Conservation (phyloP, 2,113 vertebrate species). For the Bos indicus region DNA sequence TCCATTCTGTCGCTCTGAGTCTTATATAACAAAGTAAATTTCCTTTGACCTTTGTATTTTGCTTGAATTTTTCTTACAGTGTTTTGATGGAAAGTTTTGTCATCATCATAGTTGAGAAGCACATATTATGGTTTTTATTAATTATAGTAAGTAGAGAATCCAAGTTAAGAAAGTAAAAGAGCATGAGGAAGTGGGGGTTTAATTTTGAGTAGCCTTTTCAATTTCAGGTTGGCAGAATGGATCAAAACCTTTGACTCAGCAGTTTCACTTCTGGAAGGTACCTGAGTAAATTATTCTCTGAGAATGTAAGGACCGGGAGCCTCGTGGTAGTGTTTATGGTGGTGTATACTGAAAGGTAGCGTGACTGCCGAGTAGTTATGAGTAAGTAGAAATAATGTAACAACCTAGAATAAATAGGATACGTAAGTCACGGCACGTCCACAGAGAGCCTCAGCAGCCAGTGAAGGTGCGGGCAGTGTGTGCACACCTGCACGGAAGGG, state of each 20-base stretch:
- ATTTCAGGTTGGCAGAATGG: not conserved
- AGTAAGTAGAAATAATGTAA: not conserved
- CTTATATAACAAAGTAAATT: not conserved
- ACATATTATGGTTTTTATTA: not conserved
- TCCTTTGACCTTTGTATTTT: constrained; percentile 27
- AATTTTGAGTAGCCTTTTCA: not conserved
- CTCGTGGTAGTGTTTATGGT: not conserved
- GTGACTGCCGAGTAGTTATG: not conserved
- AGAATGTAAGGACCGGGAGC: not conserved
- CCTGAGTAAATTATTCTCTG: not conserved
- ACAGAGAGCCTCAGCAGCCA: not conserved
- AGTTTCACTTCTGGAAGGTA: not conserved
- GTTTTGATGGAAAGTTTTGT: constrained; percentile 16
- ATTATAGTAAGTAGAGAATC: not conserved
- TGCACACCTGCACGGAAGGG: not conserved
- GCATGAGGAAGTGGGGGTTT: not conserved
- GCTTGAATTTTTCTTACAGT: not conserved
- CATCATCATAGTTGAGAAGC: not conserved
- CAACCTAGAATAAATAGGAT: not conserved
- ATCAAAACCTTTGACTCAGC: constrained; percentile 1
- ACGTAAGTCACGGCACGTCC: not conserved
- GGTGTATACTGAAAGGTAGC: not conserved
- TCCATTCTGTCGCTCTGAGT: not conserved
- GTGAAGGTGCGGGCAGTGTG: not conserved
- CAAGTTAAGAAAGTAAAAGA: not conserved